Evolutionary conservation across 2,113 vertebrate species (phyloP), one percentile per base, ranked within the genome.

Genomic region (Lontra canadensis): DNA sequence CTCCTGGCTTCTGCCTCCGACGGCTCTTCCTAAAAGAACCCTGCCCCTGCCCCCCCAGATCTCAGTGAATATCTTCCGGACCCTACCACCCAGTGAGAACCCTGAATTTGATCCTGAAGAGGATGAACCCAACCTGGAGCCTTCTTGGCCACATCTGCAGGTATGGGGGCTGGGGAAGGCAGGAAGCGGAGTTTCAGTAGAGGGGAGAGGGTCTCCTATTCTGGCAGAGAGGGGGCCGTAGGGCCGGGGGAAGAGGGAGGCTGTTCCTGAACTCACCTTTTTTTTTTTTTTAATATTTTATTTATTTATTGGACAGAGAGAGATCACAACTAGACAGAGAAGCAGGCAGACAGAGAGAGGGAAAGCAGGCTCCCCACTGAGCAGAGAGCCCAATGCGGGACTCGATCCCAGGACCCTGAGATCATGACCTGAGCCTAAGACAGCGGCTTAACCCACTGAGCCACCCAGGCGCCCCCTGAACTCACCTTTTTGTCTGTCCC

Each of bases 61-160:
- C 95, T 99, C 99, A 0, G 99, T 99, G 96, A 99, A 99, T 96
- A 99, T 99, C 98, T 99, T 99, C 98, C 99, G 99, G 95, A 99
- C 99, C 34, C 98, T 99, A 65, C 99, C 99, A 0, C 99, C 99
- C 87, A 99, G 99, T n/a, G 99, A 99, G 98, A 99, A 99, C 98
- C 99, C 99, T 25, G 99, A 99, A 98, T 99, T 99, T 97, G 99
- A 99, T 97, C 99, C 99, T 0, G 99, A 99, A 96, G 99, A 99
- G 97, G 99, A 99, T 71, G 99, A 99, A 94, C 99, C 99, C 29
- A 99, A 99, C 87, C 98, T 99, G 63, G 99, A 99, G 93, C 99
- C 99, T n/a, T 99, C 99, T 6, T 99, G 99, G 99, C 99, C 99
- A 1, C 99, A 99, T 97, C 99, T 99, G 97, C 99, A 99, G 99